Evolutionary conservation across 1,140 invertebrate genomes (phyloP), one percentile per base, ranked within the genome.

Genomic region (Copidosoma floridanum): DNA sequence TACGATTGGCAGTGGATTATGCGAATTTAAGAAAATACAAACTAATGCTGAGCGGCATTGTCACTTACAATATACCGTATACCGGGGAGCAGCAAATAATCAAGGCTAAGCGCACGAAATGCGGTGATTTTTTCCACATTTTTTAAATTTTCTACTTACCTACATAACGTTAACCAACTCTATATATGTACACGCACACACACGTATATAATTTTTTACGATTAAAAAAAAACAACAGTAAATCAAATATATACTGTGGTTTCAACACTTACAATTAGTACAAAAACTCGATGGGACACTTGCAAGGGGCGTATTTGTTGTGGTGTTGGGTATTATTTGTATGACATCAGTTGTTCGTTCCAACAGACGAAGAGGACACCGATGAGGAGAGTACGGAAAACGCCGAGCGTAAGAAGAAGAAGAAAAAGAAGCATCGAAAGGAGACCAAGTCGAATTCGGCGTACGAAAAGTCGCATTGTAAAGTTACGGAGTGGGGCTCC

Each of bases 401-500:
- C 4, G 1, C 26, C 1, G 52, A 37, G 26, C 0, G 40, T 21
- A 29, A 14, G 20, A 52, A 52, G 32, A 57, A 53, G 16, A 57
- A 55, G 12, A 53, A 46, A 23, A 53, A 57, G 14, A 38, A 63
- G 10, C 14, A 23, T 11, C 21, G 24, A 12, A 32, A 20, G 5
- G 16, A 38, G 20, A 44, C 26, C 1, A 57, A 41, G n/a, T 44
- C 38, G 2, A 56, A 32, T 21, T 12, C 44, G 16, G 0, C 23
- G 3, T 24, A 61, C 0, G 63, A 65, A 16, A 74, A 72, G 55
- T 66, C 83, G 2, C 79, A 85, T 57, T 90, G 89, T 64, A 68
- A 81, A 48, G 74, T 87, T 8, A 81, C 84, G 2, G 77, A 83
- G 8, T 90, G 89, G 89, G 73, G 76, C 24, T 68, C 79, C 6